phyloP scores from a whole-genome alignment of 2,888 invertebrate species.

The Torymus tubicola region DNA sequence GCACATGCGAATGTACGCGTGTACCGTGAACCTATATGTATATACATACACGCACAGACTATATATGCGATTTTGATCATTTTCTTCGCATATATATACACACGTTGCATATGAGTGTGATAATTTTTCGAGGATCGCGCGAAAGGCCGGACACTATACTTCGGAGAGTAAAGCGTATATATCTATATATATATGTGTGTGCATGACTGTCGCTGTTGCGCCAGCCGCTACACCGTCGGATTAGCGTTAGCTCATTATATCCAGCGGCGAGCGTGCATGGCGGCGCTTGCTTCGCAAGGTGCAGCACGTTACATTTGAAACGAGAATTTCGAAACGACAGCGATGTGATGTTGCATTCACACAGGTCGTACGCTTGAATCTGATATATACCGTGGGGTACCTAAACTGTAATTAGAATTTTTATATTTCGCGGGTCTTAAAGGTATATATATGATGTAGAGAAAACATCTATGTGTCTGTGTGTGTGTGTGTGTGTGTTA shows the following conservation, averaged over 20 bases:
- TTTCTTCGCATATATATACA: background rate
- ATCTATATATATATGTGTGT: background rate
- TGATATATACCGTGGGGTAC: background rate
- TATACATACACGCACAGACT: no score
- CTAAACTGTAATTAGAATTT: no score
- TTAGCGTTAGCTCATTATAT: conserved; percentile 26
- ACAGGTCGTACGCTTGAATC: conserved; percentile 1
- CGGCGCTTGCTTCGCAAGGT: conserved; percentile 1
- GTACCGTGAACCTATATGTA: background rate
- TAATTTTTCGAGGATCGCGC: conserved; percentile 21
- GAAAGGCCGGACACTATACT: background rate
- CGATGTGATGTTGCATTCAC: conserved; percentile 15
- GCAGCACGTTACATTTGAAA: conserved; percentile 31
- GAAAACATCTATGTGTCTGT: no score
- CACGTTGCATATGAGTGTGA: background rate
- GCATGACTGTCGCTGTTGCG: background rate
- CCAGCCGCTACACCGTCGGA: background rate
- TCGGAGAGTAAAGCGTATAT: background rate
- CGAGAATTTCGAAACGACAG: conserved; percentile 32
- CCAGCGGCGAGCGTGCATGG: background rate
- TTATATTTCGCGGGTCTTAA: no score
- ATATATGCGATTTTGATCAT: background rate
- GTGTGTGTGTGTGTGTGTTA: no score
- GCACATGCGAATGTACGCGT: conserved; percentile 11
- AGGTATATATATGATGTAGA: no score